Conservation (phyloP, 2,113 vertebrate genomes). For the Lampris incognitus region DNA sequence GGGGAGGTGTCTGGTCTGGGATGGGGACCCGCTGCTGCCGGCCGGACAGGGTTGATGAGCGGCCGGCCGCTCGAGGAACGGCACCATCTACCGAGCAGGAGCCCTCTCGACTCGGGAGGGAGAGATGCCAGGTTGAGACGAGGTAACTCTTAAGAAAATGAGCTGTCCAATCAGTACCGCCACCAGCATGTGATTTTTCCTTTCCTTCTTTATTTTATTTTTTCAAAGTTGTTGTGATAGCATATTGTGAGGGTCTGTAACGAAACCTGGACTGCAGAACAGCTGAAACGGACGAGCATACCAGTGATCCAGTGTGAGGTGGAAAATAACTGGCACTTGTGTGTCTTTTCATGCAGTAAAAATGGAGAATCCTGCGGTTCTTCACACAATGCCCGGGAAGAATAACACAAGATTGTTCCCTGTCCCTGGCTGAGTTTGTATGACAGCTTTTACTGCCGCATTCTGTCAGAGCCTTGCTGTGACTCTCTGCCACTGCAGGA, state of each 20-base stretch:
- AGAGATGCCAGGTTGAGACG: conserved; percentile 50
- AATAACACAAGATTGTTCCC: conserved; percentile 32
- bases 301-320: background rate
- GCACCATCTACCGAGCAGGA: conserved; percentile 55
- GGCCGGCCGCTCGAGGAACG: conserved; percentile 36
- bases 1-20: background rate
- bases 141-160: conserved; percentile 65
- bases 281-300: no score
- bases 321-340: conserved; percentile 8
- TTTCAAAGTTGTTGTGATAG: background rate
- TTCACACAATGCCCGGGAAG: conserved; percentile 31
- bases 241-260: background rate
- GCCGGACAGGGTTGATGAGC: conserved; percentile 45
- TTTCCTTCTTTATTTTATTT: no score
- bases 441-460: conserved; percentile 71
- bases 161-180: background rate
- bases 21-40: conserved; percentile 80
- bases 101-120: conserved; percentile 55
- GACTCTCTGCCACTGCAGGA: conserved; percentile 70
- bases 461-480: conserved; percentile 69
- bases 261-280: no score
- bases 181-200: background rate
- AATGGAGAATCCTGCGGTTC: conserved; percentile 26
- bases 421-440: conserved; percentile 64
- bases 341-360: conserved; percentile 19